Conservation (phyloP, 2,797 vertebrate species). For the Telmatherina bonti region DNA sequence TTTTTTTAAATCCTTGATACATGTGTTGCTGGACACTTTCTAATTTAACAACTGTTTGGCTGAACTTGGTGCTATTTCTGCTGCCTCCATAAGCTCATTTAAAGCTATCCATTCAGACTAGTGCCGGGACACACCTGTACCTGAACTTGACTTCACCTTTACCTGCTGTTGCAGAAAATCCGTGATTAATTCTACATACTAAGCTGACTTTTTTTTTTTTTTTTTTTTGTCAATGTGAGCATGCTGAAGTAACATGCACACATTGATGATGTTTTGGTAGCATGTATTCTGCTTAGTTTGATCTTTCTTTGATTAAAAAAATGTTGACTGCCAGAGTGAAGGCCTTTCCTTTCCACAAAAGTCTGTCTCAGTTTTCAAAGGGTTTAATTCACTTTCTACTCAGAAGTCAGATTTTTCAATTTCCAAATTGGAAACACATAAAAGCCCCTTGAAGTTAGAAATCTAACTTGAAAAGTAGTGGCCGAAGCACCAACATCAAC, state of each 20-base stretch:
- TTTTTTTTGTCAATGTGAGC: background rate
- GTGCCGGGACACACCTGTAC: background rate
- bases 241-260: background rate
- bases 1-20: slow-evolving; percentile 72
- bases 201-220: background rate
- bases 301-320: background rate
- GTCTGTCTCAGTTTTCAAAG: no score
- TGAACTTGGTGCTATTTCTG: slow-evolving; percentile 60
- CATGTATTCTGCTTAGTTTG: background rate
- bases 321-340: background rate
- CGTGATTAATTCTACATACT: background rate
- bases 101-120: slow-evolving; percentile 29
- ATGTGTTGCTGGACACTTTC: slow-evolving; percentile 60
- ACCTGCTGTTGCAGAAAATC: background rate
- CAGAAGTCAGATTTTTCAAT: no score
- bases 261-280: background rate
- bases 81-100: slow-evolving; percentile 71
- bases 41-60: slow-evolving; percentile 37
- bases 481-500: no score
- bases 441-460: no score
- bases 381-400: no score
- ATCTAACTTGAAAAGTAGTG: no score
- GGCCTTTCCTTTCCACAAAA: no score
- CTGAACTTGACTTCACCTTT: slow-evolving; percentile 25
- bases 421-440: no score